Evolutionary conservation across 2,797 vertebrate genomes (phyloP), one percentile per base, ranked within the genome.

Genomic region (Vultur gryphus): DNA sequence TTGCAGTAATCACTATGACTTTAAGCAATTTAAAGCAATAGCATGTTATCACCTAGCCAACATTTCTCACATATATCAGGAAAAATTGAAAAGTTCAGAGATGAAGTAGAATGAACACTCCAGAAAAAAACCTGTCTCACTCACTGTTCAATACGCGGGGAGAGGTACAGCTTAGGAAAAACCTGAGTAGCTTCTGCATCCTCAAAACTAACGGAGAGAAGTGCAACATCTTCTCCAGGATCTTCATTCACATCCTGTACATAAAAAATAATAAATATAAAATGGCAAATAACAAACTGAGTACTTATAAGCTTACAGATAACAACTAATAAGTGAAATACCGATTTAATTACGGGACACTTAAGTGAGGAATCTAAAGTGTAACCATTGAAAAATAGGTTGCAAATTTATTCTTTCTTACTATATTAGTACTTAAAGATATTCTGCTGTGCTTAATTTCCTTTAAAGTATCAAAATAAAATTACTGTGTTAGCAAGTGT

Each of bases 111-210:
- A 93, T 46, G 57, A 95, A 46, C 1, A 25, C 19, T 57, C 3
- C 15, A 92, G 78, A 19, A 80, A 70, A 44, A 15, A 5, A 11
- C 0, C 7, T 4, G 23, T 71, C 20, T 76, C 19, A 98, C 99
- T 99, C 98, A 99, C 99, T 99, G 99, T 97, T 99, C 99, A 73
- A 99, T 99, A 96, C 99, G 99, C 3, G 99, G 99, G 66, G 99
- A 99, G 73, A 99, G 98, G 97, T 99, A 99, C 69, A 99, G 98
- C 95, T 99, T 99, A 19, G 99, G 99, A 92, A 99, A 99, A 90
- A 99, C 99, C 88, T 99, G 99, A 86, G 99, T 99, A 54, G 99
- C 99, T 97, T 99, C 99, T 25, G 99, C 98, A 17, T 99, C 99
- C 95, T 99, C 99, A 96, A 99, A 99, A 97, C 99, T 99, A 93